Evolutionary conservation across 2,113 vertebrate species (phyloP).

Genomic region (Furnarius figulus): DNA sequence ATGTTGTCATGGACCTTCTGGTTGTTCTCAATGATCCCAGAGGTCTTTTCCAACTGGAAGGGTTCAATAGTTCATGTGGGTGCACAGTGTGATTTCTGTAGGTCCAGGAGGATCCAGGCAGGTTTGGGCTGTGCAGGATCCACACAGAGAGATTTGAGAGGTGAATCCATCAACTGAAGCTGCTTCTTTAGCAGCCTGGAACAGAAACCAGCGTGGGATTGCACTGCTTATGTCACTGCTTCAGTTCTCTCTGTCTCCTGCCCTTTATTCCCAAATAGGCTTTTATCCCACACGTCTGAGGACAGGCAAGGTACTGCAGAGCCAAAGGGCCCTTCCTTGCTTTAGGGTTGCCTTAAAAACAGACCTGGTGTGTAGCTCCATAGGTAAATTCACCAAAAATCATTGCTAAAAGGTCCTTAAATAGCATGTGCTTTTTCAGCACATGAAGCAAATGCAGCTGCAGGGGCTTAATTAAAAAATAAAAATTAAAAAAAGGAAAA

Average conservation of each 20-base stretch:
- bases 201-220: not conserved
- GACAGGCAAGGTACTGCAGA: not conserved
- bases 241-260: not conserved
- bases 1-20: not conserved
- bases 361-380: not conserved
- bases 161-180: not conserved
- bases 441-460: not conserved
- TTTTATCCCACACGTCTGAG: not conserved
- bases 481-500: not conserved
- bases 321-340: not conserved
- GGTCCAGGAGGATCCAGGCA: fast-evolving
- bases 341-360: not conserved
- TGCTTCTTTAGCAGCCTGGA: not conserved
- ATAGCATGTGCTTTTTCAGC: not conserved
- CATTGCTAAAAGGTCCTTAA: not conserved
- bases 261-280: not conserved
- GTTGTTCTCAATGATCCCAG: not conserved
- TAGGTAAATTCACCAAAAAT: not conserved
- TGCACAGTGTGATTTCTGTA: not conserved
- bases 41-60: not conserved
- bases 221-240: not conserved
- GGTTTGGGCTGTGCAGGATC: not conserved
- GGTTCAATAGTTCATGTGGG: not conserved
- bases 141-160: not conserved
- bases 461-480: not conserved